Evolutionary conservation across 2,888 invertebrate species (phyloP).

Genomic region (Eupelmus urozonus): DNA sequence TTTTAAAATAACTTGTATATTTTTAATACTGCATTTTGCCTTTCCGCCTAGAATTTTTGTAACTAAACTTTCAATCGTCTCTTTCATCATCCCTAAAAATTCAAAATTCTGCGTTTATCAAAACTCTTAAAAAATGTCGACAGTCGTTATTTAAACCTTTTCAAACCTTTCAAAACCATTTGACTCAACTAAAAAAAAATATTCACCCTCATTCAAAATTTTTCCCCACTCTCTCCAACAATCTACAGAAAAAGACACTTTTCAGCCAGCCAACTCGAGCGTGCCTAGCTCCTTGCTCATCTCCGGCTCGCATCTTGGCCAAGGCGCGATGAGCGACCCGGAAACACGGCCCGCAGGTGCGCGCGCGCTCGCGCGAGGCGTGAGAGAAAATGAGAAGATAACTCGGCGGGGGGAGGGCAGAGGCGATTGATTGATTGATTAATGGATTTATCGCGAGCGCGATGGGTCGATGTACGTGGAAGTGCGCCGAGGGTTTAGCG

Average conservation of each 20-base stretch:
- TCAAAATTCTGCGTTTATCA: too few relatives aligned
- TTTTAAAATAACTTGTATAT: too few relatives aligned
- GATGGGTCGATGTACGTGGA: neutral
- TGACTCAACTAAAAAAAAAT: neutral
- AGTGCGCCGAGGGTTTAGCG: neutral
- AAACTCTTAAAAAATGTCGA: too few relatives aligned
- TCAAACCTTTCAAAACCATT: too few relatives aligned
- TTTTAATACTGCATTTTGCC: too few relatives aligned
- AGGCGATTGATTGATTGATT: slow-evolving; percentile 52
- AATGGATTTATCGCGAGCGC: slow-evolving; percentile 40
- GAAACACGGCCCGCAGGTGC: slow-evolving; percentile 37
- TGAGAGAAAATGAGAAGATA: slow-evolving; percentile 39
- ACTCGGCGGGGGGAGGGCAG: slow-evolving; percentile 8
- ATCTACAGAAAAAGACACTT: neutral
- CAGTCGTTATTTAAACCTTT: too few relatives aligned
- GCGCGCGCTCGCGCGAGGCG: slow-evolving; percentile 4
- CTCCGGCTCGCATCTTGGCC: slow-evolving; percentile 14
- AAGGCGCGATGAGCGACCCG: slow-evolving; percentile 19
- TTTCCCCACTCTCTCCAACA: too few relatives aligned
- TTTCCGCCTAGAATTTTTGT: too few relatives aligned
- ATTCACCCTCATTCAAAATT: neutral
- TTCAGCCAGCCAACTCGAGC: neutral
- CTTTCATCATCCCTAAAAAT: too few relatives aligned
- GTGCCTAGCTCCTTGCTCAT: neutral
- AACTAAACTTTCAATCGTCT: too few relatives aligned